Percentiles rank a stretch among this genome's conserved stretches.
These are phyloP conservation scores for Trachelipus rathkii DNA, from an alignment of 1,140 invertebrate species.

Conservation along the genomic window DNA sequence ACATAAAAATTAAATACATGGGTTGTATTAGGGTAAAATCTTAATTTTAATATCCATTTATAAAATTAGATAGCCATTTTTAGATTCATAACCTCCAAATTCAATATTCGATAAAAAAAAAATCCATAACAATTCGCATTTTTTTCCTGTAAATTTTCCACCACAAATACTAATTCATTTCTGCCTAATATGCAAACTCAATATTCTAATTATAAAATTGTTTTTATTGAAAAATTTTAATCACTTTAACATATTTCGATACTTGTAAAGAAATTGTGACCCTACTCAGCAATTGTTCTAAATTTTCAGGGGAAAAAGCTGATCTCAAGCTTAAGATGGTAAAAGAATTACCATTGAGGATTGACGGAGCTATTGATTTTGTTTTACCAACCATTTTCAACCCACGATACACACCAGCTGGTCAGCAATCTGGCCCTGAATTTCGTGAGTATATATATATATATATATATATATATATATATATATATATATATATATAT, in stretches of 20 bases:
- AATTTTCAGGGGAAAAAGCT: constrained; percentile 11
- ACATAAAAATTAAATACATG: too few species aligned
- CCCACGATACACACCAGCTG: constrained; percentile 28
- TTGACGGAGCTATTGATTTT: constrained; percentile 35
- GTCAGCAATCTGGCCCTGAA: neutral
- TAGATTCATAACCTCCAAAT: too few species aligned
- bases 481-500: neutral
- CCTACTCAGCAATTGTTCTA: neutral
- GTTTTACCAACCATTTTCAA: constrained; percentile 37
- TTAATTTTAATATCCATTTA: too few species aligned
- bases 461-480: neutral
- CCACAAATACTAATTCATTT: too few species aligned
- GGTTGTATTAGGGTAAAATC: too few species aligned
- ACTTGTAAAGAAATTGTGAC: too few species aligned
- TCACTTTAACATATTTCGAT: neutral
- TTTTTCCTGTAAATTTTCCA: too few species aligned
- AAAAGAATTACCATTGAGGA: constrained; percentile 29
- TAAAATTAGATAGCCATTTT: too few species aligned
- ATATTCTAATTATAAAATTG: too few species aligned
- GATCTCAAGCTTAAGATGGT: constrained; percentile 28
- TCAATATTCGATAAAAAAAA: too few species aligned
- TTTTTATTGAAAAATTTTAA: neutral
- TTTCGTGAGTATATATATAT: neutral
- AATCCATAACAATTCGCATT: too few species aligned
- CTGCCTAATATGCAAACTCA: too few species aligned